A percentile compares a stretch with the other conserved stretches of the same genome.
phyloP scores from a whole-genome alignment of 2,888 invertebrate species.

The Electrophaes corylata region DNA sequence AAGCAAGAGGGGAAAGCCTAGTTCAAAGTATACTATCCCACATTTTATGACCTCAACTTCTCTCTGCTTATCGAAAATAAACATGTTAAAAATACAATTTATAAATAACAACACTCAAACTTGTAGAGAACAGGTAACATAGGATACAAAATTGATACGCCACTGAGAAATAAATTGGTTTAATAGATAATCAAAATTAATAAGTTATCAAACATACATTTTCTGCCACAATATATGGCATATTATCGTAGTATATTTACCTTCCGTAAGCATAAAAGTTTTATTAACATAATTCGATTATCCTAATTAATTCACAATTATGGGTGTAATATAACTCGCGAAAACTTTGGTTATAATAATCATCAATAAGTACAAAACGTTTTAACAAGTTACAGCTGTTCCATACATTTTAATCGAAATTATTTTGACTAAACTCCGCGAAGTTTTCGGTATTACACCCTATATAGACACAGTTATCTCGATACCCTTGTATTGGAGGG shows the following conservation, averaged over 20 bases:
- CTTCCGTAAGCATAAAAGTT: neutral
- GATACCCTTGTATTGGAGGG: too few species aligned
- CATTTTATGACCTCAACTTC: constrained; percentile 80
- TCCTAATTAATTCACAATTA: too few species aligned
- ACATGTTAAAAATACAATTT: constrained; percentile 51
- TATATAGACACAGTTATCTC: too few species aligned
- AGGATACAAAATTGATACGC: constrained; percentile 30
- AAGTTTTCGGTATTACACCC: too few species aligned
- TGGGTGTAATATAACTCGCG: too few species aligned
- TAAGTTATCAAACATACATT: neutral
- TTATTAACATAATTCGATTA: neutral
- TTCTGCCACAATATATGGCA: neutral
- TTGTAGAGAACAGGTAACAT: constrained; percentile 33
- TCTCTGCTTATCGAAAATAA: constrained; percentile 61
- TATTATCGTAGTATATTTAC: neutral
- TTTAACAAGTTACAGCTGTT: too few species aligned
- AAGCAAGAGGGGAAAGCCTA: constrained; percentile 28
- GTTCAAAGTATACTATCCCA: constrained; percentile 38
- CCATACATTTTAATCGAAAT: too few species aligned
- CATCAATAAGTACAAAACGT: too few species aligned
- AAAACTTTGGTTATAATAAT: too few species aligned
- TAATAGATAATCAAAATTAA: neutral
- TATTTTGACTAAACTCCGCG: too few species aligned
- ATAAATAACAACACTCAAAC: constrained; percentile 39
- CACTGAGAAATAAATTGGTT: constrained; percentile 8